Evolutionary conservation across 2,113 vertebrate genomes (phyloP).

Genomic region (Gopherus evgoodei): DNA sequence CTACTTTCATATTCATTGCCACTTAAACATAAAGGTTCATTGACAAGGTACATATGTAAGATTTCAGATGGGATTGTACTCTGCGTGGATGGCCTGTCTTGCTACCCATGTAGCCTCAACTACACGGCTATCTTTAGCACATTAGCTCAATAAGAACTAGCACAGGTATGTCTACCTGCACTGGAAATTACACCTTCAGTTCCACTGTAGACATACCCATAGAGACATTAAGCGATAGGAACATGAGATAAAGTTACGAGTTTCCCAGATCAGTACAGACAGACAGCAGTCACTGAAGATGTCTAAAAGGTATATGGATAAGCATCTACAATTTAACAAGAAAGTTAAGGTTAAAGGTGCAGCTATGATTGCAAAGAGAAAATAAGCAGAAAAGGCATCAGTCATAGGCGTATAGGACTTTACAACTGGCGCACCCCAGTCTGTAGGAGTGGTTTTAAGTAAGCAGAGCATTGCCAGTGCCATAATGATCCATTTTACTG

Average conservation of each 20-base stretch:
- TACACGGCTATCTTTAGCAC: not conserved
- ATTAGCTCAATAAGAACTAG: not conserved
- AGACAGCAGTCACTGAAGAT: not conserved
- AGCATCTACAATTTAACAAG: not conserved
- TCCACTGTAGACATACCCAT: not conserved
- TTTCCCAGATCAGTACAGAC: not conserved
- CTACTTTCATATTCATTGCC: not conserved
- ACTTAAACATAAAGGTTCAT: not conserved
- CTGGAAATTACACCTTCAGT: not conserved
- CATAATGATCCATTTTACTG: not conserved
- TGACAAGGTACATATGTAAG: not conserved
- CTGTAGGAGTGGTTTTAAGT: not conserved
- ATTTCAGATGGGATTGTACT: not conserved
- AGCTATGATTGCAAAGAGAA: not conserved
- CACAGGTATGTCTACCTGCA: not conserved
- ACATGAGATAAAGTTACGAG: not conserved
- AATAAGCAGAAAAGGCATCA: not conserved
- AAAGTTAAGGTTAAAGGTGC: not conserved
- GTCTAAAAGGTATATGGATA: not conserved
- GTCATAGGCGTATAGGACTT: not conserved
- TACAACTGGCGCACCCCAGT: not conserved
- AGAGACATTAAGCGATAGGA: not conserved
- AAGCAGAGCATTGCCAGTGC: not conserved
- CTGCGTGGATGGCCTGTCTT: not conserved
- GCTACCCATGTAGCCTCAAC: not conserved